A percentile compares a stretch with the other conserved stretches of the same genome.
Conservation (phyloP, 2,888 invertebrate species). For the Stenurella melanura region DNA sequence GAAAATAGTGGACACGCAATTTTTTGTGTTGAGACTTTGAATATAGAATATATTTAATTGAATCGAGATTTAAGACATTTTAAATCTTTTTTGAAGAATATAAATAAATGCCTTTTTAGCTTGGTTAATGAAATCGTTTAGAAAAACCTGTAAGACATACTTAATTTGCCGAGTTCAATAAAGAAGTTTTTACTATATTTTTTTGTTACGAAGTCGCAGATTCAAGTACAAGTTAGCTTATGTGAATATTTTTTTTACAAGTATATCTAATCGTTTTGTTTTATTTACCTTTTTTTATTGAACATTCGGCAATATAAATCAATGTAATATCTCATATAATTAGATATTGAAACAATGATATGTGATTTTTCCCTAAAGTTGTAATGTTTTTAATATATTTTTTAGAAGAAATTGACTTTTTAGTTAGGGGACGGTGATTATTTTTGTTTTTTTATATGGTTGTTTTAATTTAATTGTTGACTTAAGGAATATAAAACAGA, state of each 20-base stretch:
- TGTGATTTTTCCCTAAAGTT: slow-evolving; percentile 54
- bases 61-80: slow-evolving; percentile 29
- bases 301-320: neutral
- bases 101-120: slow-evolving; percentile 30
- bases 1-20: slow-evolving; percentile 24
- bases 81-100: neutral
- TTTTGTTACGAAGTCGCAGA: neutral
- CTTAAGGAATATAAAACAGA: slow-evolving; percentile 1
- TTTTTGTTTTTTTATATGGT: slow-evolving; percentile 41
- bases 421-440: slow-evolving; percentile 30
- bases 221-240: slow-evolving; percentile 11
- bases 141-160: neutral
- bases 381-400: slow-evolving; percentile 39
- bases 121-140: slow-evolving; percentile 24
- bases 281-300: slow-evolving; percentile 16
- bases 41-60: slow-evolving; percentile 16
- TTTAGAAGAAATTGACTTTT: slow-evolving; percentile 32
- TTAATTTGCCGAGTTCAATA: slow-evolving; percentile 12
- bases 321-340: slow-evolving; percentile 30
- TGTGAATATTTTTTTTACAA: neutral
- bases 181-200: neutral
- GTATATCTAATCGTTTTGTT: neutral
- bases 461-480: slow-evolving; percentile 46
- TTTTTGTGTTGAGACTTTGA: slow-evolving; percentile 23
- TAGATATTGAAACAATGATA: slow-evolving; percentile 30